Evolutionary conservation across 2,797 vertebrate species (phyloP), one percentile per base, ranked within the genome.

Genomic region (Syndactyla subalaris): DNA sequence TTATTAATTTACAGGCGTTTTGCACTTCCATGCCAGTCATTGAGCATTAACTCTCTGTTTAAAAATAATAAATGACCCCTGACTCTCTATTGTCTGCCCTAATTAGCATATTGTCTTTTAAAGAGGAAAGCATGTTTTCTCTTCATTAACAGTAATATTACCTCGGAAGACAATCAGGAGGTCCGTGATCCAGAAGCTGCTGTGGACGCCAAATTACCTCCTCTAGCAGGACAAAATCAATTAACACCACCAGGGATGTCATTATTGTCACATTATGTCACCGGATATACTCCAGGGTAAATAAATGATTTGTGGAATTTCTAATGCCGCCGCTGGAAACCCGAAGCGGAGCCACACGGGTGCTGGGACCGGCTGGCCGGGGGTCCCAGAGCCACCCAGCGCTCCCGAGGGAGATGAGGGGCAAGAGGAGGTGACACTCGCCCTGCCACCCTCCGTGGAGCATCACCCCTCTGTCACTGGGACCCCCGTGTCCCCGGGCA

Each of bases 211-310:
- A 98, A 98, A 98, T 98, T 98, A 98, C 97, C 98, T 95, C 97
- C 96, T 97, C 98, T 95, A 97, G 95, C 98, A 98, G 98, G 98
- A 98, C 97, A 98, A 98, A 98, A 98, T 98, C 98, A 98, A 98
- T 98, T 98, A 98, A 98, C 98, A 98, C 98, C 98, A 98, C 98
- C 72, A 96, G 98, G 98, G 98, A 98, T 97, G 98, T 98, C 98
- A 98, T 98, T 98, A 98, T 98, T 98, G 98, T 98, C 98, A 98
- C 98, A 98, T 98, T 98, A 98, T 98, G 98, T 98, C 98, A 98
- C 98, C 86, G 32, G 96, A 98, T 98, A 98, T 96, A 97, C 98
- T 98, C 98, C 94, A 97, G 98, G 97, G 98, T 96, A 97, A 98
- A 98, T 97, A 98, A 98, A 98, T 98, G 98, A 98, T 98, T 98